Base-by-base conservation (phyloP, 2,888 invertebrate species). In the Eilema sororculum region DNA sequence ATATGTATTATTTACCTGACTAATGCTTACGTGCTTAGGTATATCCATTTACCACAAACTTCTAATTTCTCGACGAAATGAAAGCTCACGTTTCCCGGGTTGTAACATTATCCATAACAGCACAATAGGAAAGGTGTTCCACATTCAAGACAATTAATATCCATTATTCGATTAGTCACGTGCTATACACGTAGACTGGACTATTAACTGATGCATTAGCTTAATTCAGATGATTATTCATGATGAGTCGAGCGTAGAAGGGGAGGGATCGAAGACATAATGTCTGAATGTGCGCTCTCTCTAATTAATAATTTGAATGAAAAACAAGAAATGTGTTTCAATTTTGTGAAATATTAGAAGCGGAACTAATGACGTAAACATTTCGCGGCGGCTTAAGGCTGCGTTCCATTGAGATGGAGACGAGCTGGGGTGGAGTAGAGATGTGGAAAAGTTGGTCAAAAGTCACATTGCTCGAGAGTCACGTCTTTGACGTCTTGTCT, bases 201-300 rank as follows among this genome's bases (percentile, higher is more conserved):
- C 73, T 81, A 81, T 84, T 84, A 83, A 66, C 74, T 69, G 76
- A 72, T 78, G 77, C 82, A 86, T 84, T 84, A 86, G 80, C 79
- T 65, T 84, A 85, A 84, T 83, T 76, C 73, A 30, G 70, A 81
- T 84, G 77, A 83, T 82, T 84, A 85, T 86, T 86, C 84, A 85
- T 84, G 85, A 76, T 69, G 63, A 79, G 67, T 71, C 59, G 25
- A 70, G 37, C 65, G 58, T 37, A 56, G 30, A 61, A 68, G 66
- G 65, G 66, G 67, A 20, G 20, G 52, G 71, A 67, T 70, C 65
- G 71, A 69, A 41, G 67, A 80, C 72, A 57, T 63, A 63, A 80
- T 68, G 62, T 71, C 52, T 16, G 41, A 41, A 52, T n/a, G 46
- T 63, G 22, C 62, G 41, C 37, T 62, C 62, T 62, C 37, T 25